Percentiles rank a stretch among this genome's conserved stretches.
Conservation (phyloP, 2,888 invertebrate species). For the Mesorhabditis sp. region DNA sequence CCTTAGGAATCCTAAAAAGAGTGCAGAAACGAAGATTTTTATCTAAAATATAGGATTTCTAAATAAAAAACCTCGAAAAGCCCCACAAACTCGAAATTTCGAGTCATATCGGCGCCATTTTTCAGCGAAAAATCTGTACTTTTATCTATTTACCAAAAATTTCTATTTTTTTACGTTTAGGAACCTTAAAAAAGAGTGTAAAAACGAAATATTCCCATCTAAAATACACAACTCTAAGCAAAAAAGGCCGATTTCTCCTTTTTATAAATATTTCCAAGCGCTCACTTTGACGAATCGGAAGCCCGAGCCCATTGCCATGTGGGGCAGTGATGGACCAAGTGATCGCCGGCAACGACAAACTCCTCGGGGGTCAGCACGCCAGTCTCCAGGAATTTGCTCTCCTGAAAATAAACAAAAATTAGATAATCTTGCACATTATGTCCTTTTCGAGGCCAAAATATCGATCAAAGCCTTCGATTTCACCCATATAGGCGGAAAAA, state of each 20-base stretch:
- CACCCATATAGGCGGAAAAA: no score
- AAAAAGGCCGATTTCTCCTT: neutral
- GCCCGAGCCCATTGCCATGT: constrained; percentile 93
- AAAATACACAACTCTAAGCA: constrained; percentile 9
- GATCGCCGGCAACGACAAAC: constrained; percentile 96
- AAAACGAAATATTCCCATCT: constrained; percentile 11
- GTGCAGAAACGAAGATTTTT: no score
- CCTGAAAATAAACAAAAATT: constrained; percentile 65
- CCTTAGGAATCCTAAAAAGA: no score
- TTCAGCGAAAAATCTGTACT: no score
- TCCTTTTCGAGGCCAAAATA: no score
- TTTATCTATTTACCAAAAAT: no score
- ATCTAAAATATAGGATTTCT: no score
- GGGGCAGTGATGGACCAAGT: constrained; percentile 95
- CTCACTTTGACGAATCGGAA: constrained; percentile 69
- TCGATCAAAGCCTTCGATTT: no score
- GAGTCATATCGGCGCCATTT: no score
- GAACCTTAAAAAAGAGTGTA: neutral
- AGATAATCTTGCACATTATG: neutral
- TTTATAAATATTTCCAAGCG: neutral
- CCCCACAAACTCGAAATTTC: no score
- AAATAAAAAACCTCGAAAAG: no score
- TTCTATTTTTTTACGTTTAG: no score
- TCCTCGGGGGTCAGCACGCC: constrained; percentile 96
- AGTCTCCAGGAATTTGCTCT: constrained; percentile 93